A percentile compares a stretch with the other conserved stretches of the same genome.
Conservation (phyloP, 2,113 vertebrate genomes). For the Damaliscus lunatus region DNA sequence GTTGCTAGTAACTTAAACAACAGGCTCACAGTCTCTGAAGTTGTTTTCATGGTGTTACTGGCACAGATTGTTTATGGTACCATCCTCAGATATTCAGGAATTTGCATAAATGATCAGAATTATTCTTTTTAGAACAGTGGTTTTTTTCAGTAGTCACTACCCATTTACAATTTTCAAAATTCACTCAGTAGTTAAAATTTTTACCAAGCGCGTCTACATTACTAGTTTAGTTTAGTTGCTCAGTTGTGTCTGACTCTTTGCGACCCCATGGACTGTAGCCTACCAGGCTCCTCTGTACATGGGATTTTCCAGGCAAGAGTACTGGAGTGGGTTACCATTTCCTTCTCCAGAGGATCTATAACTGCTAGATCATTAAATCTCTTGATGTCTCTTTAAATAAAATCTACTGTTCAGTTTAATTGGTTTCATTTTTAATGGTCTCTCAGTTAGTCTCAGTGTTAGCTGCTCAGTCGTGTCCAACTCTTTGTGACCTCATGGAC, state of each 20-base stretch:
- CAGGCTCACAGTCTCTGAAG: background rate
- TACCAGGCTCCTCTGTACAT: background rate
- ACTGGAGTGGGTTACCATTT: background rate
- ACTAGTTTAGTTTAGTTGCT: background rate
- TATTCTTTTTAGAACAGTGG: background rate
- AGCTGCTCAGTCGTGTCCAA: background rate
- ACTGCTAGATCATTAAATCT: constrained; percentile 22
- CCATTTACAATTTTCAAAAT: constrained; percentile 25
- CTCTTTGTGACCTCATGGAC: background rate
- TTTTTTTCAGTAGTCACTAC: background rate
- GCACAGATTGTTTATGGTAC: background rate
- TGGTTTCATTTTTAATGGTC: background rate
- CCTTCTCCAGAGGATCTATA: background rate
- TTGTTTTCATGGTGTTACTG: background rate
- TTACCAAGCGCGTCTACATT: background rate
- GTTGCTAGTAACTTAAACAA: background rate
- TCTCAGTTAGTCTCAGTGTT: background rate
- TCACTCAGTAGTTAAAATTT: constrained; percentile 9
- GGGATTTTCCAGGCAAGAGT: background rate
- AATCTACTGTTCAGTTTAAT: background rate
- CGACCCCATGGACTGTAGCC: background rate
- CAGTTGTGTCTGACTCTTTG: background rate
- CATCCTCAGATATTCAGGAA: background rate
- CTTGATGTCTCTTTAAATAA: background rate
- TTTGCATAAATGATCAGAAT: background rate